Evolutionary conservation across 2,113 vertebrate species (phyloP), one percentile per base, ranked within the genome.

Genomic region (Alectura lathami): DNA sequence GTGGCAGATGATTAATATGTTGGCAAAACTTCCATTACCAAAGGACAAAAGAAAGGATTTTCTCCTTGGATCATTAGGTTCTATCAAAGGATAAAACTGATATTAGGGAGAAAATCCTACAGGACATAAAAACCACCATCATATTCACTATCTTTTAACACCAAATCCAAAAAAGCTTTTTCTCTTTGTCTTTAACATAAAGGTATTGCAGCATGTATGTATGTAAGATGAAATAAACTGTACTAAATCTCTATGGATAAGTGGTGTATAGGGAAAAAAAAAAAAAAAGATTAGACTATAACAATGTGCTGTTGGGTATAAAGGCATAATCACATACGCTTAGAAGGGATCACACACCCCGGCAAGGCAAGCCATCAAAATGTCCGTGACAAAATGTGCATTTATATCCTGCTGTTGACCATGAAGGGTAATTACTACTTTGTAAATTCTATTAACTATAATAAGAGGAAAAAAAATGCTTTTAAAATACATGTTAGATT

Each of bases 181-280:
- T 47, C 3, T 74, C 17, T 42, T 85, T 51, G 4, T 27, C 9
- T 64, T n/a, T 80, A 50, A 50, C 8, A 48, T 22, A 73, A 80
- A 76, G 0, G 0, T 60, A 69, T 47, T 69, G 7, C 20, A 48
- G 3, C 11, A 38, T 47, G 9, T 36, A 20, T 73, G 2, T 32
- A 48, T 59, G 51, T n/a, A 54, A 26, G 32, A 57, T 50, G 56
- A 53, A 75, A 45, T 54, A 76, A 86, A 34, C 7, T 6, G 3
- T 68, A 23, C 14, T 27, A 14, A 69, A 50, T 8, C 12, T 69
- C 67, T 50, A 11, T 34, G 73, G 11, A 16, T 50, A 72, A 57
- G 7, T 34, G 8, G 23, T 86, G 3, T 9, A 64, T 9, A 64
- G 24, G 22, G 73, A 76, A 86, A 76, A 78, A 36, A 7, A 87